Evolutionary conservation across 2,113 vertebrate species (phyloP), one percentile per base, ranked within the genome.

Genomic region (Microtus ochrogaster): DNA sequence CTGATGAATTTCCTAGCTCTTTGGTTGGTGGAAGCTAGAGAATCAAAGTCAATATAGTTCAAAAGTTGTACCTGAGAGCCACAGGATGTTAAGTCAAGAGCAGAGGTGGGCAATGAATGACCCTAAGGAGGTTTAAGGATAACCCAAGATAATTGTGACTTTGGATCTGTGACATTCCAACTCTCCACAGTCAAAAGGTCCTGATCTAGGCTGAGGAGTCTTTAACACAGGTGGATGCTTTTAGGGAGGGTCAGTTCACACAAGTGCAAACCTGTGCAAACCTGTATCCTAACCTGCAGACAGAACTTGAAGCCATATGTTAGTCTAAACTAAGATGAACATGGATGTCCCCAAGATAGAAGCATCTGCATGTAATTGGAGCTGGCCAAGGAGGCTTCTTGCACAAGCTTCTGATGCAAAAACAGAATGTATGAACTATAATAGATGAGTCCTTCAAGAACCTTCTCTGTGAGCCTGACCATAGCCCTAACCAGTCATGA

Each of bases 241-340:
- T 65, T 84, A 65, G 61, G 22, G n/a, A 65, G n/a, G 4, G 7
- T 84, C 82, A 30, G 8, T 44, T 84, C 82, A 65, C 39, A 65
- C 79, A 84, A 30, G 26, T 65, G n/a, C n/a, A n/a, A n/a, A 33
- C 39, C 61, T 41, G 10, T 22, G 16, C 0, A 13, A 63, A 49
- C 63, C 9, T 12, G 19, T 17, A 41, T n/a, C 76, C 44, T n/a
- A 55, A 55, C 22, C n/a, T 82, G n/a, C 26, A 61, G 41, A n/a
- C 3, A 1, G 33, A 33, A 7, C 0, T 13, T 17, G 33, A 30
- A 16, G 19, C 0, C 22, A 11, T 47, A 33, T 44, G 17, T 30
- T 10, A 49, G 39, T 12, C 39, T 39, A 11, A 36, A 21, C 65
- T 39, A 44, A 77, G 49, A 63, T 11, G 2, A 22, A 30, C 22